phyloP scores from a whole-genome alignment of 2,797 vertebrate species.

The Hydrophis major region DNA sequence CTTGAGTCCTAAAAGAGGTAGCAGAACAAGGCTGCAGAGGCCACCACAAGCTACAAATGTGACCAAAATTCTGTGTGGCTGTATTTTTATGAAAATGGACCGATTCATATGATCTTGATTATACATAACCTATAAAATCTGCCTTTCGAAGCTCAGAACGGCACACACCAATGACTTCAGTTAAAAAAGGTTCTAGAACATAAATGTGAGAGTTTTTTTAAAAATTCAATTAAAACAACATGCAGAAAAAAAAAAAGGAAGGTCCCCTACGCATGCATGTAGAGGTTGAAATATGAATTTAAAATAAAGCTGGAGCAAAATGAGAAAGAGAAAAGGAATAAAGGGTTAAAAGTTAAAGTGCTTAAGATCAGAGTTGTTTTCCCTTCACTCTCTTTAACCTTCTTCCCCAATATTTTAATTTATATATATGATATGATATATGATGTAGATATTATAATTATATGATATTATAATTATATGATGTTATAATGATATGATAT shows the following conservation, averaged over 20 bases:
- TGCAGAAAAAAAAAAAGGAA: neutral
- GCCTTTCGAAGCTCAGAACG: neutral
- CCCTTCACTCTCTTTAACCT: neutral
- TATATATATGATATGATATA: no score
- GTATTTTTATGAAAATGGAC: neutral
- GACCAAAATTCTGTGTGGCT: neutral
- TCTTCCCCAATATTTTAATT: no score
- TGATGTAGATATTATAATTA: no score
- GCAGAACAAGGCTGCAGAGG: neutral
- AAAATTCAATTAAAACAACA: neutral
- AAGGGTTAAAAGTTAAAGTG: neutral
- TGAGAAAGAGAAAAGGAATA: neutral
- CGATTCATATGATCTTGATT: no score
- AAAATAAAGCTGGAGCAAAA: neutral
- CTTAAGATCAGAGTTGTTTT: neutral
- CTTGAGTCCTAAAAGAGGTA: slow-evolving; percentile 9
- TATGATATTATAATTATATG: no score
- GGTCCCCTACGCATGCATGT: neutral
- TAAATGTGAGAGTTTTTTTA: neutral
- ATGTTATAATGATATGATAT: no score
- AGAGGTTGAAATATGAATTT: neutral
- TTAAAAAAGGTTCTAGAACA: neutral
- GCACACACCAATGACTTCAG: neutral
- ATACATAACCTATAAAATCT: neutral
- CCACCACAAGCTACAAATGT: slow-evolving; percentile 9